Base-by-base conservation (phyloP, 2,113 vertebrate genomes). In the Platichthys stellatus region DNA sequence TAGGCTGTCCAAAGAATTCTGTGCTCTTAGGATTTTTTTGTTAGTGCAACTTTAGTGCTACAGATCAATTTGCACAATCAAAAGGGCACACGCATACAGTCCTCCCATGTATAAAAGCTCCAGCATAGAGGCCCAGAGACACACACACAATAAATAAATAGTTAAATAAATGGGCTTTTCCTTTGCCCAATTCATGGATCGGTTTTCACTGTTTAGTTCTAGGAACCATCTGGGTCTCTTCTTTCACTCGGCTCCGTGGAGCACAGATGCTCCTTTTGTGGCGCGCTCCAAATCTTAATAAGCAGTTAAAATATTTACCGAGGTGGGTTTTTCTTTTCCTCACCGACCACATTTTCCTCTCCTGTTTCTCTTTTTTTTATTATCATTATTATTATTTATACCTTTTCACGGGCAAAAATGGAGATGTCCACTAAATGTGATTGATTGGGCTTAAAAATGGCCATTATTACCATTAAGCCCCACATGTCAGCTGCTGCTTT, bases 251-350 rank as follows among this genome's bases (percentile, higher is more conserved):
- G 93, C 89, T 93, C 92, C 88, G 92, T 92, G 93, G 81, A 93
- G 95, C 96, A 96, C 97, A 98, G 97, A 99, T 98, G 97, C 95
- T 94, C 84, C 96, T 95, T 97, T 99, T 99, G 97, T 99, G 94
- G 93, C 88, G 94, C 84, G 91, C 95, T 93, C 93, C 93, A 95
- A 90, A 96, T 97, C 96, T 96, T 98, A 95, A 97, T 97, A 99
- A 98, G 97, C 96, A 97, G 97, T 97, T 98, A 98, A 98, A 98
- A 97, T 99, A 97, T 98, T 99, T 99, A 98, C 97, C 91, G 94
- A 97, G 95, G 94, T 95, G 94, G 92, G 92, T 95, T 95, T 89
- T 88, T 84, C 69, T 68, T 43, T 47, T 58, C 35, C 31, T 76
- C 76, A 71, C 74, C 81, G 92, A 96, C 95, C 72, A 90, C 90